phyloP scores from a whole-genome alignment of 2,113 vertebrate species.

The Leptodactylus fuscus region DNA sequence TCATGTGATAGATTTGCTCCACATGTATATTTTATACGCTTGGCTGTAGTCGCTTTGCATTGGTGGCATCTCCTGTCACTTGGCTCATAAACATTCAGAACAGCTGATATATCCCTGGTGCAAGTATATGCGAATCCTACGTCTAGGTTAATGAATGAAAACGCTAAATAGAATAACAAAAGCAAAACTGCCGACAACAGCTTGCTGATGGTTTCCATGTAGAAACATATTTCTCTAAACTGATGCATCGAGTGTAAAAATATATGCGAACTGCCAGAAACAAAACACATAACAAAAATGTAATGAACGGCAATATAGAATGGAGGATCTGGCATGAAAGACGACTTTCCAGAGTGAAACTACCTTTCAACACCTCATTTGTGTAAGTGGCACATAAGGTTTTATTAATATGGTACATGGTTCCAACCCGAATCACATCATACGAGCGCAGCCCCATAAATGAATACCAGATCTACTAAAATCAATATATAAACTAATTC shows the following conservation, averaged over 20 bases:
- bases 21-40: too few relatives aligned
- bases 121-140: too few relatives aligned
- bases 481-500: neutral
- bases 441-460: neutral
- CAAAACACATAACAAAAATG: neutral
- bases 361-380: constrained; percentile 6
- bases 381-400: constrained; percentile 6
- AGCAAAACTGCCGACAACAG: neutral
- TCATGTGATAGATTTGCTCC: too few relatives aligned
- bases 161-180: neutral
- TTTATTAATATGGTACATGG: constrained; percentile 10
- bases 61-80: too few relatives aligned
- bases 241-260: neutral
- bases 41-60: too few relatives aligned
- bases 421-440: constrained; percentile 9
- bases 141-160: neutral
- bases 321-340: neutral
- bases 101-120: too few relatives aligned
- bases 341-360: neutral
- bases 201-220: neutral
- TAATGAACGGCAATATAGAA: neutral
- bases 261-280: neutral
- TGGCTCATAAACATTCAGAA: too few relatives aligned
- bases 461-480: neutral
- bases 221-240: neutral